Conservation (phyloP, 2,797 vertebrate species). For the Gymnopithys bicolor region DNA sequence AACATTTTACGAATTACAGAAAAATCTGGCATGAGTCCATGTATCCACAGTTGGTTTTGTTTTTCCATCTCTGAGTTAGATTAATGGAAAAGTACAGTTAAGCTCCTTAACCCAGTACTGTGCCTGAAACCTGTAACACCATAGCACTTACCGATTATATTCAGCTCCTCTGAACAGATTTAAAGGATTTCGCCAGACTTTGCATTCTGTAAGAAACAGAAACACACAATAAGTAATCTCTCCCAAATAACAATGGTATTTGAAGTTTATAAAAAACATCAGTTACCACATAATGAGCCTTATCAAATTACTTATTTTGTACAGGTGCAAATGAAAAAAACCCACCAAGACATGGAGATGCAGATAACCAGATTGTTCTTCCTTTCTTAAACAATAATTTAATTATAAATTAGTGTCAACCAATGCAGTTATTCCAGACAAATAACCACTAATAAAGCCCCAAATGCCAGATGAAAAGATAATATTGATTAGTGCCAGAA, state of each 20-base stretch:
- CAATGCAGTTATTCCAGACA: conserved; percentile 37
- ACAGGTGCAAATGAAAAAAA: background rate
- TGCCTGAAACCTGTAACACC: background rate
- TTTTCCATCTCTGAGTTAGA: background rate
- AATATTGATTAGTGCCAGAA: conserved; percentile 26
- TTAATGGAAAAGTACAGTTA: background rate
- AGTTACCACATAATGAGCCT: background rate
- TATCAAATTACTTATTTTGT: background rate
- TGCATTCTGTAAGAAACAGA: conserved; percentile 89
- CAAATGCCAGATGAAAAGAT: conserved; percentile 26
- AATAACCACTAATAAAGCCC: conserved; percentile 15
- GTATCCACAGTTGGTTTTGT: background rate
- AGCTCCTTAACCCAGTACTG: background rate
- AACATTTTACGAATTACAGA: background rate
- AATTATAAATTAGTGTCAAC: conserved; percentile 19
- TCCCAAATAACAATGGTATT: conserved; percentile 30
- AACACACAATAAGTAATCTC: conserved; percentile 50
- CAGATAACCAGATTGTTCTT: background rate
- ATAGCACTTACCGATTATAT: conserved; percentile 92
- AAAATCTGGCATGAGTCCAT: background rate
- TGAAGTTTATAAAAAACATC: background rate
- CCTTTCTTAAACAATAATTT: conserved; percentile 5
- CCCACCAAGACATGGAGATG: background rate
- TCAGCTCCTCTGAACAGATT: conserved; percentile 98
- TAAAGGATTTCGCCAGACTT: conserved; percentile 98